Conservation (phyloP, 2,113 vertebrate genomes). For the Coreoperca whiteheadi region DNA sequence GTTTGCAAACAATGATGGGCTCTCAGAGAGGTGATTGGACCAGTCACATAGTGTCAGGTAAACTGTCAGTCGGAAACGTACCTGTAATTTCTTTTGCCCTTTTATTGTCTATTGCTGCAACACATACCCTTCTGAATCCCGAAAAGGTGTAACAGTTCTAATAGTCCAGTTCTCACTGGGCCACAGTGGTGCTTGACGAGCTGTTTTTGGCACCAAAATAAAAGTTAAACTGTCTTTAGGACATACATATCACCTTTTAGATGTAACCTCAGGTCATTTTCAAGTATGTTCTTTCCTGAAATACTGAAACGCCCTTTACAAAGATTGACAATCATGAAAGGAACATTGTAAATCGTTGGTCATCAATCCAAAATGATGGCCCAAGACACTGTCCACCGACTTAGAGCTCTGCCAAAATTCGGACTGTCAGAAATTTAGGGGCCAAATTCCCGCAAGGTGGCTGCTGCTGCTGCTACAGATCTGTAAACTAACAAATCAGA, state of each 20-base stretch:
- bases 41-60: conserved; percentile 2
- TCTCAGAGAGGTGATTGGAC: conserved; percentile 14
- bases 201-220: background rate
- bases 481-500: background rate
- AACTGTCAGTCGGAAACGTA: background rate
- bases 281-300: background rate
- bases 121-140: background rate
- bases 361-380: background rate
- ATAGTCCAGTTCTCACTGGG: background rate
- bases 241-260: background rate
- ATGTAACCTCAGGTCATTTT: background rate
- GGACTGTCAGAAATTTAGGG: background rate
- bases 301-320: too few relatives aligned
- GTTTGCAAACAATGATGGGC: conserved; percentile 32
- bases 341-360: background rate
- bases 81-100: background rate
- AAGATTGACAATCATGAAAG: background rate
- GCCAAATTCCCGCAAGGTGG: background rate
- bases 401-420: background rate
- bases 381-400: background rate
- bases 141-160: background rate
- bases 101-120: background rate
- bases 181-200: background rate
- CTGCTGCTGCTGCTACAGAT: background rate
- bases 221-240: background rate